Percentiles rank a stretch among this genome's conserved stretches.
These are phyloP conservation scores for Porites lutea DNA, from an alignment of 64 coral and sea anemone species.

Conservation along the genomic window DNA sequence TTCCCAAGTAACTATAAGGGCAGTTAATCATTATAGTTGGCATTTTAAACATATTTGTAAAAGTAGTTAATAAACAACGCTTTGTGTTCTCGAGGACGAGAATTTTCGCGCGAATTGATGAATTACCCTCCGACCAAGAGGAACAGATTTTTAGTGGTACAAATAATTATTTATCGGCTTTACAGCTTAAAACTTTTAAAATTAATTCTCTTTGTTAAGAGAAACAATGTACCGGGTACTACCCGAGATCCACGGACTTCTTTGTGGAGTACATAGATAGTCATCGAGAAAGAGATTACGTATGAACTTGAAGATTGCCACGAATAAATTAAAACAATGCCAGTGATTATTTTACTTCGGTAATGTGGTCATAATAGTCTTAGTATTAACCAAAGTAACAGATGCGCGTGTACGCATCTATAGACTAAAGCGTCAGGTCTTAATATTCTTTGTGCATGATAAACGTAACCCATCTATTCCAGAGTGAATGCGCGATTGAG, in stretches of 20 bases:
- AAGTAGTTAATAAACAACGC: background rate
- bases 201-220: background rate
- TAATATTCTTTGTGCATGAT: background rate
- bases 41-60: conserved; percentile 30
- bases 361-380: background rate
- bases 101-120: background rate
- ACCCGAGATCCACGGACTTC: background rate
- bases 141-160: conserved; percentile 12
- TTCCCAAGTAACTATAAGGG: conserved; percentile 12
- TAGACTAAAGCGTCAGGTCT: background rate
- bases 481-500: no score
- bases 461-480: background rate
- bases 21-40: conserved; percentile 19
- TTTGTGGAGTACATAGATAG: background rate
- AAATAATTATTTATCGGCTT: background rate
- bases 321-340: background rate
- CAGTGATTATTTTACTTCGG: background rate
- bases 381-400: no score
- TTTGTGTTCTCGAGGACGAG: background rate
- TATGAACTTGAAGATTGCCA: no score
- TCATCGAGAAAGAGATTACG: background rate
- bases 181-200: background rate
- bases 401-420: no score
- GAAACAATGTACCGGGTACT: background rate
- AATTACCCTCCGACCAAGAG: background rate